Conservation (phyloP, 2,888 invertebrate species). For the Xestoiulus laeticollis region DNA sequence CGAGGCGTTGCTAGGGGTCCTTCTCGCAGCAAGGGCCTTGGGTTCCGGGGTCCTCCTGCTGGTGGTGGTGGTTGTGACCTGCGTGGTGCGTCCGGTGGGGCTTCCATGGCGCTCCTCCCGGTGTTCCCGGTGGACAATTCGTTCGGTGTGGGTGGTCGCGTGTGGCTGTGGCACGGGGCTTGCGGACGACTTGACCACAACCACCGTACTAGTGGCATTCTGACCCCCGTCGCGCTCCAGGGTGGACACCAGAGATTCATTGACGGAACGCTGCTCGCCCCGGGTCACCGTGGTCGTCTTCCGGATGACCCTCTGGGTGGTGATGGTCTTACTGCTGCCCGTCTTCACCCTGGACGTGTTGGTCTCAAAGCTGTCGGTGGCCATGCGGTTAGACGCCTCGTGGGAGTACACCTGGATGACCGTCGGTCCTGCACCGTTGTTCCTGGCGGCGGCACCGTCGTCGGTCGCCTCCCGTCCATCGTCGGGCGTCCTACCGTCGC, state of each 20-base stretch:
- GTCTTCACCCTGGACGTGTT: constrained; percentile 68
- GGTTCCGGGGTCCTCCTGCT: constrained; percentile 41
- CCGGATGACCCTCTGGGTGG: constrained; percentile 84
- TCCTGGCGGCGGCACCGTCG: constrained; percentile 61
- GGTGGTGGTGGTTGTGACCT: constrained; percentile 15
- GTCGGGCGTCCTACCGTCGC: constrained; percentile 57
- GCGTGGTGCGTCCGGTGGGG: background rate
- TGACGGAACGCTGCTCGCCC: constrained; percentile 80
- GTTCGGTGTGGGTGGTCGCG: constrained; percentile 8
- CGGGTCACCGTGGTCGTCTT: constrained; percentile 88
- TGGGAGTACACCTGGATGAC: constrained; percentile 52
- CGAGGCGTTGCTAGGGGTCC: constrained; percentile 6
- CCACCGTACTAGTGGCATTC: constrained; percentile 50
- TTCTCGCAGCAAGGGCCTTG: constrained; percentile 44
- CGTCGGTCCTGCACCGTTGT: constrained; percentile 52
- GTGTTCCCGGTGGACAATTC: constrained; percentile 39
- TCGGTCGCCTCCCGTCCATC: constrained; percentile 61
- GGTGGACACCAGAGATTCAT: constrained; percentile 69
- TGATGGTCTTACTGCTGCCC: constrained; percentile 82
- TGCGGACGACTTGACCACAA: constrained; percentile 39
- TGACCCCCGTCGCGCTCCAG: constrained; percentile 36
- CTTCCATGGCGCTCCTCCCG: background rate
- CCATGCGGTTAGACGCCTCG: constrained; percentile 55
- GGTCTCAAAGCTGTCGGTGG: constrained; percentile 66
- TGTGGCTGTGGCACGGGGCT: background rate